Base-by-base conservation (phyloP, 2,113 vertebrate species). In the Thymallus thymallus region DNA sequence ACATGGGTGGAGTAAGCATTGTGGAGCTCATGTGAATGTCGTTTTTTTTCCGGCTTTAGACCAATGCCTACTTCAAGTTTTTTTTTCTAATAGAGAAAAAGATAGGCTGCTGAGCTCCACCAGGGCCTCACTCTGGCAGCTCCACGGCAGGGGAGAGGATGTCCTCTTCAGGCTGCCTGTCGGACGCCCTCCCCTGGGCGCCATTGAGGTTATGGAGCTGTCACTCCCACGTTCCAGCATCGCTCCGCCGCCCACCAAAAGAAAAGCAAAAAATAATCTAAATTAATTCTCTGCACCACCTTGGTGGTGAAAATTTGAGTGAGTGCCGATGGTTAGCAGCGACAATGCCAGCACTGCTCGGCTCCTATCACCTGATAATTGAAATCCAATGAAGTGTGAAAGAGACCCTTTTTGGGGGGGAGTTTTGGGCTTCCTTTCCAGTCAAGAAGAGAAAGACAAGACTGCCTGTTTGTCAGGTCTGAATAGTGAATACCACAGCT, bases 311-410 rank as follows among this genome's bases (percentile, higher is more conserved):
- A 81, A 73, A 82, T 85, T 79, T 81, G 79, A 85, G 68, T 3
- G 78, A 76, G 68, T 58, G 77, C 77, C 69, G 77, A 60, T 76
- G 71, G 85, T 81, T 85, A 83, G 70, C 66, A 58, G 70, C 60
- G 79, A 82, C 68, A 77, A 74, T 75, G 62, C 56, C 3, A 73
- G 77, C 73, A 71, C 75, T 71, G 5, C 48, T 18, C 16, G 4
- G 48, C 13, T 51, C 48, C 48, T 51, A 51, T 51, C 72, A 80
- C 71, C 79, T 84, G 80, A 81, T 87, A 85, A 87, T 87, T 85
- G 83, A 84, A 87, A 87, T 79, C 83, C 83, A 87, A 85, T 85
- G 83, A 82, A 81, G 79, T 87, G 82, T 85, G 86, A 85, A 82
- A 83, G 76, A 72, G 76, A 61, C 74, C 78, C 14, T 18, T 51